phyloP scores from a whole-genome alignment of 2,797 vertebrate genomes.

The Urocyon cinereoargenteus region DNA sequence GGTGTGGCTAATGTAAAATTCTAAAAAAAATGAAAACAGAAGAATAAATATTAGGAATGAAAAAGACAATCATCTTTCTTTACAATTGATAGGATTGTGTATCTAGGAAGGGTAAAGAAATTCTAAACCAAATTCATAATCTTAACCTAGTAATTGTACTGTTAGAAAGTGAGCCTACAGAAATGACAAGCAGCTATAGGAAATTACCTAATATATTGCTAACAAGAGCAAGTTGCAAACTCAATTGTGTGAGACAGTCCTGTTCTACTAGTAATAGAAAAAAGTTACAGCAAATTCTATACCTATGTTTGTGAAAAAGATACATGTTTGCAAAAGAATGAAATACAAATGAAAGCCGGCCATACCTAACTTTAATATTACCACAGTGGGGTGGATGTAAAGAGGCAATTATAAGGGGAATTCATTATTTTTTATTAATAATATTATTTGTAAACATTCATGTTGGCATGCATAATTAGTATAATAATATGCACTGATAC shows the following conservation, averaged over 20 bases:
- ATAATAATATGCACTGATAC: not conserved
- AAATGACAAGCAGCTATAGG: not conserved
- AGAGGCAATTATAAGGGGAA: not conserved
- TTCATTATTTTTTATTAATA: not conserved
- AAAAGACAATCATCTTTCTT: not conserved
- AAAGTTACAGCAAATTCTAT: not conserved
- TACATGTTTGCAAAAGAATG: not conserved
- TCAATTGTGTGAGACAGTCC: not conserved
- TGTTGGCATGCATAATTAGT: not conserved
- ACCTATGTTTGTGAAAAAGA: not conserved
- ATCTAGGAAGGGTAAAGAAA: not conserved
- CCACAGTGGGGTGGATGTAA: fast-evolving
- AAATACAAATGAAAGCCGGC: not conserved
- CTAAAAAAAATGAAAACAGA: not conserved
- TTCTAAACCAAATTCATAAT: not conserved
- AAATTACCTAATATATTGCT: not conserved
- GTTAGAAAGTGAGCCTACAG: not conserved
- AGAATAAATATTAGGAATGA: not conserved
- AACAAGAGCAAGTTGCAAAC: not conserved
- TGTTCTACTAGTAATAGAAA: not conserved
- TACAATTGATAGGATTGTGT: not conserved
- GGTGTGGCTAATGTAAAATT: not conserved
- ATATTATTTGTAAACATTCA: not conserved
- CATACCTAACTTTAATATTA: not conserved
- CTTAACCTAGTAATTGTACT: not conserved